These are phyloP conservation scores for Hippocampus mohnikei DNA, from an alignment of 2,113 vertebrate species.

Conservation along the genomic window DNA sequence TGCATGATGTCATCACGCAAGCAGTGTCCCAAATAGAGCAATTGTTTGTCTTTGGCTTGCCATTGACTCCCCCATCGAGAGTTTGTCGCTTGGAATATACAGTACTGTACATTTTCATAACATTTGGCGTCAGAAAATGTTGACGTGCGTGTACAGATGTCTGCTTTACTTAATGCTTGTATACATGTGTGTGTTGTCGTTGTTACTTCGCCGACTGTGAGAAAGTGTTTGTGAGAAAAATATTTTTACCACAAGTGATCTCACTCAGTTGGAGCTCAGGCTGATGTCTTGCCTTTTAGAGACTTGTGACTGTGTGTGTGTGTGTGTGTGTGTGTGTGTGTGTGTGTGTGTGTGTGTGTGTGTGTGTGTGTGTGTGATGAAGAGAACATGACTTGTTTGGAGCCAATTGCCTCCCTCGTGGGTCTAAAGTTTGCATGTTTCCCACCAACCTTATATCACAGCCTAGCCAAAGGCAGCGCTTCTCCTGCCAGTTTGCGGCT, in stretches of 20 bases:
- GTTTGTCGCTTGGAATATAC: constrained; percentile 3
- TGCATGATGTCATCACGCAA: constrained; percentile 36
- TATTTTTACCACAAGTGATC: constrained; percentile 65
- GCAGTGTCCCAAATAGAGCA: constrained; percentile 19
- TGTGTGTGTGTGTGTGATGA: constrained; percentile 4
- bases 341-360: constrained; percentile 1
- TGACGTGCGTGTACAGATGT: neutral
- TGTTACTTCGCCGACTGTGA: constrained; percentile 41
- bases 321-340: constrained; percentile 13
- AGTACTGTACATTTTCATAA: constrained; percentile 12
- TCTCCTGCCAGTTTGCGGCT: constrained; percentile 24
- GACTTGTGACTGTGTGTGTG: constrained; percentile 3
- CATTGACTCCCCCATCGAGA: constrained; percentile 4
- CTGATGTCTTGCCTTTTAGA: constrained; percentile 37
- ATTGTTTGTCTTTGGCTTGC: constrained; percentile 33
- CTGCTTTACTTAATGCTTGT: neutral
- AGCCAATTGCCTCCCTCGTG: constrained; percentile 58
- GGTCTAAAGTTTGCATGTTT: constrained; percentile 62
- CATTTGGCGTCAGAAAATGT: constrained; percentile 21
- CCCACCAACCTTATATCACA: constrained; percentile 53
- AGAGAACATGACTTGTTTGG: constrained; percentile 37
- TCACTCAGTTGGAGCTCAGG: constrained; percentile 53
- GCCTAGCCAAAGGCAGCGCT: constrained; percentile 30
- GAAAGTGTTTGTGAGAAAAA: constrained; percentile 58
- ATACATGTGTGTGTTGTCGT: neutral